These are phyloP conservation scores for Phaedon cochleariae DNA, from an alignment of 2,888 invertebrate species.

Conservation along the genomic window DNA sequence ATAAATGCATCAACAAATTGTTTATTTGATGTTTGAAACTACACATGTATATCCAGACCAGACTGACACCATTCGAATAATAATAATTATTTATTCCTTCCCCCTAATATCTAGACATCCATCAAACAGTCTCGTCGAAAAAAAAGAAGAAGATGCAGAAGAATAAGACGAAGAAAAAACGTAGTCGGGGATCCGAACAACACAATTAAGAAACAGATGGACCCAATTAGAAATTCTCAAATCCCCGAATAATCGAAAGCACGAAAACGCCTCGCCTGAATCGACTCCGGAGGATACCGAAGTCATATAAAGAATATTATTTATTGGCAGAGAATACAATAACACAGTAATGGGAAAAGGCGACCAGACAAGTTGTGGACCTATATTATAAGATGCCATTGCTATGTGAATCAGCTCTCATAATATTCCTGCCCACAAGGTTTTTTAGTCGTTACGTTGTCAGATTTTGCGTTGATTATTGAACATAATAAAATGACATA, in stretches of 20 bases:
- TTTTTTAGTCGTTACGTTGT: no score
- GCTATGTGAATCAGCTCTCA: background rate
- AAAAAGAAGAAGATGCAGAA: no score
- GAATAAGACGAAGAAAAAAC: background rate
- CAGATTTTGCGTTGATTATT: no score
- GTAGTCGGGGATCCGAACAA: slow-evolving; percentile 36
- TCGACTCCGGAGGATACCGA: slow-evolving; percentile 39
- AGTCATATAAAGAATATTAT: slow-evolving; percentile 63
- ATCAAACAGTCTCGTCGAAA: background rate
- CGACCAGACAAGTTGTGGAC: slow-evolving; percentile 35
- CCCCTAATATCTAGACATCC: background rate
- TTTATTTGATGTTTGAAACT: no score
- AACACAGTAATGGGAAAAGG: slow-evolving; percentile 59
- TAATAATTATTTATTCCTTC: no score
- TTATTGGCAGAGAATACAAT: slow-evolving; percentile 62
- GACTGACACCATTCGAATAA: no score
- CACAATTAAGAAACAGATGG: slow-evolving; percentile 57
- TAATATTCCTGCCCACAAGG: slow-evolving; percentile 12
- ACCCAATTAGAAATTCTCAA: slow-evolving; percentile 57
- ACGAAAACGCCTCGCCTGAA: slow-evolving; percentile 49
- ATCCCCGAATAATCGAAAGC: slow-evolving; percentile 56
- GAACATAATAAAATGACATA: no score
- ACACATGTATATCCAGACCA: no score
- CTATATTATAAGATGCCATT: background rate
- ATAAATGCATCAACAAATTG: no score